Evolutionary conservation across 2,113 vertebrate genomes (phyloP), one percentile per base, ranked within the genome.

Genomic region (Motacilla tschutschensis): DNA sequence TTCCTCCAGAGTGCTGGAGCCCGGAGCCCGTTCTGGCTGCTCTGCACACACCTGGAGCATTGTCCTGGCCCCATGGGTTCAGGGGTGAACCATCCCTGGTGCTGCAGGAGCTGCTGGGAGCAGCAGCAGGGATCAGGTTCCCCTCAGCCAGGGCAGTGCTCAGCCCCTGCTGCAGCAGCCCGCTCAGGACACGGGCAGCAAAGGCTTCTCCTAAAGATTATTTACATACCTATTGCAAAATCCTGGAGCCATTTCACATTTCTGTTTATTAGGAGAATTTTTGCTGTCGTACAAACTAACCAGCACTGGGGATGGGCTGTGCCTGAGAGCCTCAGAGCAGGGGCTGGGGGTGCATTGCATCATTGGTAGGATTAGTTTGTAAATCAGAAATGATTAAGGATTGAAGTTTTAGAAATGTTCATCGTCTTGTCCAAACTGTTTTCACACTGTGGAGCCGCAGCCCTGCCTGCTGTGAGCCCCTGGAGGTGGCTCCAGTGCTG

Each of bases 341-440:
- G 64, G 67, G 28, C 72, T 41, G 22, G 64, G 75, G 33, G 6
- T 24, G 3, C 11, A 16, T 74, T 66, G 77, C 67, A 26, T 84
- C 92, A 87, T 74, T 88, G 93, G 82, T 91, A 87, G 79, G 81
- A 43, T 84, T 82, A 15, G 41, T 54, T 74, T 88, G 83, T 86
- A 91, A 91, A 91, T 82, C 87, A 82, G 47, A 41, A 53, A 74
- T 76, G 75, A 91, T 16, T 25, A 10, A 86, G 70, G 83, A 64
- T 73, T 2, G 25, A 9, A n/a, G 55, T 62, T 48, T 5, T 6
- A 51, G 64, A 17, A 31, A 55, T 6, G 51, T 21, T 94, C 71
- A 44, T 78, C 55, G 8, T 76, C 44, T 76, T 86, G 48, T 89
- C 62, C 78, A 85, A 94, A 78, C 8, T 29, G 28, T 64, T 64